These are phyloP conservation scores for Chrysogorgia sp. DNA, from an alignment of 92 coral and sea anemone genomes.

Conservation along the genomic window DNA sequence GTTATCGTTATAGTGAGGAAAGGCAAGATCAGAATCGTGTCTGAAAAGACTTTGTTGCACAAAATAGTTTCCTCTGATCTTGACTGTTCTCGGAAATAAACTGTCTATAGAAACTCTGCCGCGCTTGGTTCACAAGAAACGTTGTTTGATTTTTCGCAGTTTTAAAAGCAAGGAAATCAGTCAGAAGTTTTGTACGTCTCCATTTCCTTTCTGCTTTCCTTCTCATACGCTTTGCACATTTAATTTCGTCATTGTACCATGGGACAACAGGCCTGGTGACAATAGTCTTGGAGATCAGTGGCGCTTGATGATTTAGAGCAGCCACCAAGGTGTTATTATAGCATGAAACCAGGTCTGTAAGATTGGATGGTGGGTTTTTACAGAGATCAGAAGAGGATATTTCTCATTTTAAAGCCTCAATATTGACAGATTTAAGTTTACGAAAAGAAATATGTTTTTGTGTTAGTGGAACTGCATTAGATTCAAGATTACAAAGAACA, in stretches of 20 bases:
- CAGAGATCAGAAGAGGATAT: constrained; percentile 47
- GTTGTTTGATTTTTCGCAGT: constrained; percentile 36
- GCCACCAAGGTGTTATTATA: constrained; percentile 39
- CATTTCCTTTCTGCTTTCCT: constrained; percentile 48
- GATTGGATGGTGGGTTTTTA: constrained; percentile 43
- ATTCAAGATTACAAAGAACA: constrained; percentile 46
- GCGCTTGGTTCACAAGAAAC: constrained; percentile 45
- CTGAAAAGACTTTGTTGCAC: not conserved
- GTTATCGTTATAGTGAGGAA: not conserved
- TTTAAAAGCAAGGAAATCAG: constrained; percentile 48
- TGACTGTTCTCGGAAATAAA: constrained; percentile 43
- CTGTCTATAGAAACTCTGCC: constrained; percentile 31
- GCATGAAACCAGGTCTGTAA: constrained; percentile 50
- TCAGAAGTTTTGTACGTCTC: constrained; percentile 31
- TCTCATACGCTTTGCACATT: constrained; percentile 42
- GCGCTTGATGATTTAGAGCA: constrained; percentile 30
- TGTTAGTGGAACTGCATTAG: constrained; percentile 45
- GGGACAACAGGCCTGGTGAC: constrained; percentile 40
- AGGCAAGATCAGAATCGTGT: not conserved
- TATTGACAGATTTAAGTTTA: constrained; percentile 43
- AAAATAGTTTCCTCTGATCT: constrained; percentile 41
- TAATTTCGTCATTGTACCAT: constrained; percentile 49
- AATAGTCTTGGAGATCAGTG: constrained; percentile 31
- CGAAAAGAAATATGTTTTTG: constrained; percentile 39
- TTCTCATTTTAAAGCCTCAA: constrained; percentile 35